These are phyloP conservation scores for Calephelis virginiensis DNA, from an alignment of 1,140 invertebrate genomes.

Conservation along the genomic window DNA sequence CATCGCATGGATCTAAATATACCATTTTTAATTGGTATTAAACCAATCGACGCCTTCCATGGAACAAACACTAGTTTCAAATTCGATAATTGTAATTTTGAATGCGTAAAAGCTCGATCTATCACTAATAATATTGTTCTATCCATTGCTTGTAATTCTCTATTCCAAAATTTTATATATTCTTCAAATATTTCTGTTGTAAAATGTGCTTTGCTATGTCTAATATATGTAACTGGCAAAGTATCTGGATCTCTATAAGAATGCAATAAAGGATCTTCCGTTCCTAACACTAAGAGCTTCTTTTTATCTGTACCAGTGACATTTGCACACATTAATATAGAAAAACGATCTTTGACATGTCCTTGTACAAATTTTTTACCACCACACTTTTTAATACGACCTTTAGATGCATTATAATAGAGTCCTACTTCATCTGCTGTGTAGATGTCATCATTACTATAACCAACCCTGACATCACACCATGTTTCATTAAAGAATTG, in stretches of 20 bases:
- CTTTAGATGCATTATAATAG: constrained; percentile 5
- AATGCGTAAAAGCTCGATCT: not conserved
- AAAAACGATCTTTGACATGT: constrained; percentile 11
- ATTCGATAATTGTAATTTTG: not conserved
- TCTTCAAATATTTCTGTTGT: constrained; percentile 8
- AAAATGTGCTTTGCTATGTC: constrained; percentile 11
- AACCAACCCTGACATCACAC: constrained; percentile 3
- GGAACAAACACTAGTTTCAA: not conserved
- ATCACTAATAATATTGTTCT: not conserved
- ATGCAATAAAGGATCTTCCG: constrained; percentile 8
- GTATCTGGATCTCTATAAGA: constrained; percentile 2
- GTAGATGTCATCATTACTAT: constrained; percentile 15
- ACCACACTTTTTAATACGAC: constrained; percentile 6
- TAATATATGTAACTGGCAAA: constrained; percentile 7
- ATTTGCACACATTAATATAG: constrained; percentile 10
- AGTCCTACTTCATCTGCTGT: constrained; percentile 13
- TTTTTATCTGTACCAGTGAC: constrained; percentile 11
- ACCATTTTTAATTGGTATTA: constrained; percentile 3
- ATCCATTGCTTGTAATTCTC: not conserved
- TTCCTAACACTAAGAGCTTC: constrained; percentile 4
- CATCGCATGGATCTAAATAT: not conserved
- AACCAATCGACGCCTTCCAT: not conserved
- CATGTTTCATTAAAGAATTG: constrained; percentile 15
- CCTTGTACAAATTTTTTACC: constrained; percentile 12
- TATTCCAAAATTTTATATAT: constrained; percentile 9